These are phyloP conservation scores for Meteorus colon DNA, from an alignment of 2,888 invertebrate species.

Conservation along the genomic window DNA sequence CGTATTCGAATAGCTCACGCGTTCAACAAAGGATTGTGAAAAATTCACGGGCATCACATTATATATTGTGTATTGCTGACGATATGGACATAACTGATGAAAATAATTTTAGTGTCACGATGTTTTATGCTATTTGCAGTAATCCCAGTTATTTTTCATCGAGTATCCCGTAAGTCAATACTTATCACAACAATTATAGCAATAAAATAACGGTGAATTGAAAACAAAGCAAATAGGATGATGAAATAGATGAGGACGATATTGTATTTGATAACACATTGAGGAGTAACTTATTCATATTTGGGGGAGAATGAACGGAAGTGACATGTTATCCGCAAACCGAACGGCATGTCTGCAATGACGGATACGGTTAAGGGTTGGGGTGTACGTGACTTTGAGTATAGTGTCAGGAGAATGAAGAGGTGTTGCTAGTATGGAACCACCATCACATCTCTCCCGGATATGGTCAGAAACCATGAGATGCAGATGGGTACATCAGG, in stretches of 20 bases:
- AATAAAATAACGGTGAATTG: too few species aligned
- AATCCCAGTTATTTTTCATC: too few species aligned
- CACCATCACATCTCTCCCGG: conserved; percentile 24
- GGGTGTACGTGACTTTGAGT: conserved; percentile 43
- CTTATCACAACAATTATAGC: too few species aligned
- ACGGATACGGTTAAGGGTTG: conserved; percentile 38
- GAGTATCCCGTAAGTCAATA: too few species aligned
- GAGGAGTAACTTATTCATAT: not conserved
- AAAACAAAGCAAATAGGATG: too few species aligned
- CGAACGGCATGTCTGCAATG: conserved; percentile 33
- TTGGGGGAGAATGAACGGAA: conserved; percentile 13
- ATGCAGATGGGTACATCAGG: conserved; percentile 4
- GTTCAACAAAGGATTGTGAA: too few species aligned
- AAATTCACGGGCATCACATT: too few species aligned
- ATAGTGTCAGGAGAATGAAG: conserved; percentile 20
- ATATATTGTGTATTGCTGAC: too few species aligned
- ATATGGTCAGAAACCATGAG: conserved; percentile 25
- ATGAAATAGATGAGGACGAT: not conserved
- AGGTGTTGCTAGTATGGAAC: conserved; percentile 5
- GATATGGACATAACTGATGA: too few species aligned
- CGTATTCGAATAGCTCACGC: not conserved
- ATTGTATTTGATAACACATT: not conserved
- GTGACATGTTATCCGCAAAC: conserved; percentile 42
- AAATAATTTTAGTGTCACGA: too few species aligned
- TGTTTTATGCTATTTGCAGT: too few species aligned